Conservation (phyloP, 2,888 invertebrate genomes). For the Rhamnusium bicolor region DNA sequence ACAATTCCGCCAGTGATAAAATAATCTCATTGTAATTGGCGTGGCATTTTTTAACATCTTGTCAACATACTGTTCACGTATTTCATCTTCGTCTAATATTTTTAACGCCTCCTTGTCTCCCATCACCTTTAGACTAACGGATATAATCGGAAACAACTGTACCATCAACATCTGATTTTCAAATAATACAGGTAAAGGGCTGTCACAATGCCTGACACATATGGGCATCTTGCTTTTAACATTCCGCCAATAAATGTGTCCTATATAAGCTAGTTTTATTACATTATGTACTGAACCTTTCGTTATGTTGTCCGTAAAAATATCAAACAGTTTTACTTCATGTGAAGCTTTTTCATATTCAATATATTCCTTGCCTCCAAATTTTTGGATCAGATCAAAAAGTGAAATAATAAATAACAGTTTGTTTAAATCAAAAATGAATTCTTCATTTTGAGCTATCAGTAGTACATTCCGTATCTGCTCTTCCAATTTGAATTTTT, state of each 20-base stretch:
- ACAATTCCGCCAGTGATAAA: slow-evolving; percentile 64
- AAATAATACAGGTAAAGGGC: slow-evolving; percentile 58
- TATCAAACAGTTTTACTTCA: slow-evolving; percentile 60
- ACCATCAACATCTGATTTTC: slow-evolving; percentile 77
- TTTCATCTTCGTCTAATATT: slow-evolving; percentile 67
- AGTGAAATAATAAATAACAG: slow-evolving; percentile 58
- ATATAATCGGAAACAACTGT: slow-evolving; percentile 77
- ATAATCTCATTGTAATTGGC: slow-evolving; percentile 75
- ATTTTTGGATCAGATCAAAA: slow-evolving; percentile 41
- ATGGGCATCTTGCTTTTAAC: slow-evolving; percentile 52
- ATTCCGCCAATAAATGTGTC: slow-evolving; percentile 68
- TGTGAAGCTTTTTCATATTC: neutral
- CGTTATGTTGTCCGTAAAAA: slow-evolving; percentile 65
- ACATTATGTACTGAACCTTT: slow-evolving; percentile 68
- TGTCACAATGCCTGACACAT: slow-evolving; percentile 40
- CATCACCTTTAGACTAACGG: slow-evolving; percentile 37
- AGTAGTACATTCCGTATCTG: slow-evolving; percentile 69
- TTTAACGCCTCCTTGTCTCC: slow-evolving; percentile 50
- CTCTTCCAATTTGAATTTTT: slow-evolving; percentile 68
- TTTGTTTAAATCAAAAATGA: slow-evolving; percentile 72
- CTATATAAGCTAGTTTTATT: slow-evolving; percentile 67
- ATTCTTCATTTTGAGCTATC: slow-evolving; percentile 71
- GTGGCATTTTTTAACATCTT: slow-evolving; percentile 78
- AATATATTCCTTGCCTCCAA: slow-evolving; percentile 6
- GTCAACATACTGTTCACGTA: slow-evolving; percentile 75